These are phyloP conservation scores for Pristionchus fissidentatus DNA, from an alignment of 2,888 invertebrate genomes.

Conservation along the genomic window DNA sequence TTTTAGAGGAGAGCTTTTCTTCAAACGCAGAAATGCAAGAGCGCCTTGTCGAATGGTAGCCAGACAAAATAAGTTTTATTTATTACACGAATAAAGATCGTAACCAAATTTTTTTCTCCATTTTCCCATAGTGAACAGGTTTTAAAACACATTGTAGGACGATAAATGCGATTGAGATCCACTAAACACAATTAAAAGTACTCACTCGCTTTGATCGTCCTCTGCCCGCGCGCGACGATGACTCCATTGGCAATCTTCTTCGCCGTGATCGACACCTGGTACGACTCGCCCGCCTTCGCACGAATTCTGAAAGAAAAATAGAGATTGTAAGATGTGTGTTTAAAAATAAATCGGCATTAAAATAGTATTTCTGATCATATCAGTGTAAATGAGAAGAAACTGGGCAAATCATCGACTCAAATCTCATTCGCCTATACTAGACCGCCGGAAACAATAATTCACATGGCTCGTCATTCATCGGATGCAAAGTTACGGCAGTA, in stretches of 20 bases:
- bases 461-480: too few species aligned
- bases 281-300: background rate
- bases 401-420: too few species aligned
- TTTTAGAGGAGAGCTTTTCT: too few species aligned
- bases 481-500: too few species aligned
- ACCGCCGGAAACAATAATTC: too few species aligned
- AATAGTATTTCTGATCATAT: background rate
- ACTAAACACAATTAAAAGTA: background rate
- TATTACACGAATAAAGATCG: background rate
- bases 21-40: too few species aligned
- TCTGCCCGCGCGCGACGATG: background rate
- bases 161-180: background rate
- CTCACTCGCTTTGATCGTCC: conserved; percentile 26
- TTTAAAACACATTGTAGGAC: background rate
- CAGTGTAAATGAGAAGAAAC: background rate
- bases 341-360: background rate
- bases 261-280: background rate
- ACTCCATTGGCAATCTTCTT: background rate
- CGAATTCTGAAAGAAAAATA: background rate
- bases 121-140: background rate
- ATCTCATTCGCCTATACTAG: too few species aligned
- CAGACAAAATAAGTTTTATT: too few species aligned
- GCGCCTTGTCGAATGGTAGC: too few species aligned
- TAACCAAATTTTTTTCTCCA: too few species aligned
- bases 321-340: background rate